Percentiles rank a stretch among this genome's conserved stretches.
Conservation (phyloP, 2,113 vertebrate genomes). For the Morone saxatilis region DNA sequence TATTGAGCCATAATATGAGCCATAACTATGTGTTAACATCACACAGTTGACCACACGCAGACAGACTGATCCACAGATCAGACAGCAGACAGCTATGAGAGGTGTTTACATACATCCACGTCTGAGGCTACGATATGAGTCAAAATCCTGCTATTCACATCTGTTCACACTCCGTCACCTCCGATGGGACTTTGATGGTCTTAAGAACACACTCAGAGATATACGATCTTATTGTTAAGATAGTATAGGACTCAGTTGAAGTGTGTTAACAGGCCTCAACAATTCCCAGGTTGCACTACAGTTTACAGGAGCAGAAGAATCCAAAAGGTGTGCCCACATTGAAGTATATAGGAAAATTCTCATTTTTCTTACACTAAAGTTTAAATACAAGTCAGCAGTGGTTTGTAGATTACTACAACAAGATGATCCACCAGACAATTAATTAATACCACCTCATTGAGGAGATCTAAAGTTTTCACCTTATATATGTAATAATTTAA, state of each 20-base stretch:
- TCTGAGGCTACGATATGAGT: conserved; percentile 30
- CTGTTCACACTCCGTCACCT: background rate
- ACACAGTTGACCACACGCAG: conserved; percentile 29
- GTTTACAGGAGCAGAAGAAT: background rate
- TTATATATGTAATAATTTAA: background rate
- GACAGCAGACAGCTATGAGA: conserved; percentile 39
- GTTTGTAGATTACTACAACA: background rate
- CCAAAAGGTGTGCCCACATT: background rate
- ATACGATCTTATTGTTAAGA: background rate
- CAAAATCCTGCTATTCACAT: conserved; percentile 2
- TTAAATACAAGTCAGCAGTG: background rate
- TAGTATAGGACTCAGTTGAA: background rate
- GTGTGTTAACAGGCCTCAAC: background rate
- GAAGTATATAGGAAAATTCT: background rate
- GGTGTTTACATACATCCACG: conserved; percentile 16
- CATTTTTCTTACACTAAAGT: too few relatives aligned
- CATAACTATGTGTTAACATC: conserved; percentile 57
- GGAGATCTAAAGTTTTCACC: background rate
- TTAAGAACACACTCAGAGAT: background rate
- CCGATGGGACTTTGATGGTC: background rate
- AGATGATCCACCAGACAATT: background rate
- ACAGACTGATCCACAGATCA: conserved; percentile 64
- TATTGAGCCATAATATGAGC: background rate
- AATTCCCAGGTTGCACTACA: background rate
- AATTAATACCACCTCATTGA: background rate